Percentiles rank a stretch among this genome's conserved stretches.
phyloP scores from a whole-genome alignment of 2,797 vertebrate genomes.

The Sebastolobus altivelis region DNA sequence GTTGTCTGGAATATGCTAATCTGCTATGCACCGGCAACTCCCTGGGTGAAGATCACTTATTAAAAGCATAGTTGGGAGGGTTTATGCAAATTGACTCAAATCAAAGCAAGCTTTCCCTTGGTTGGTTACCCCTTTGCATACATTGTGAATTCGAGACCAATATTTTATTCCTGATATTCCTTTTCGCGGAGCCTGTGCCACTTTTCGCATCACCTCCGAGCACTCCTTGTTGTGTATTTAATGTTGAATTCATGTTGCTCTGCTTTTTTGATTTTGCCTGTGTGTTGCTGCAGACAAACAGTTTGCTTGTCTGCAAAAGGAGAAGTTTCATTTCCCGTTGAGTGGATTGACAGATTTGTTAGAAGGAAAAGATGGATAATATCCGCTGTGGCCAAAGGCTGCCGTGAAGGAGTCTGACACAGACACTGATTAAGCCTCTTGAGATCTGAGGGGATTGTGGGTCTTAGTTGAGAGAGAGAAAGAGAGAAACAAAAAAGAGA shows the following conservation, averaged over 20 bases:
- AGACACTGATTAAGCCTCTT: slow-evolving; percentile 87
- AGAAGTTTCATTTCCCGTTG: slow-evolving; percentile 83
- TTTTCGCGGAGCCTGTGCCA: slow-evolving; percentile 45
- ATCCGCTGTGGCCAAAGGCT: slow-evolving; percentile 83
- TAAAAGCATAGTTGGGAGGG: slow-evolving; percentile 86
- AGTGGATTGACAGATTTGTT: slow-evolving; percentile 85
- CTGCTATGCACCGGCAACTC: slow-evolving; percentile 81
- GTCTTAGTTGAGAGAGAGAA: slow-evolving; percentile 79
- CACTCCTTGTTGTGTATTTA: slow-evolving; percentile 46
- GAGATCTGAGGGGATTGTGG: slow-evolving; percentile 85
- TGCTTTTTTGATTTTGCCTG: slow-evolving; percentile 23
- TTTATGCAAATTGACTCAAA: slow-evolving; percentile 84
- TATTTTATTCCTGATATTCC: slow-evolving; percentile 70
- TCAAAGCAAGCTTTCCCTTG: slow-evolving; percentile 82
- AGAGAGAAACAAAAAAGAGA: slow-evolving; percentile 64
- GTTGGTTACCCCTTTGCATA: slow-evolving; percentile 78
- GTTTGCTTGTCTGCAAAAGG: slow-evolving; percentile 67
- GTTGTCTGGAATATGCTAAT: slow-evolving; percentile 85
- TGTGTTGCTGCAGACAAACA: slow-evolving; percentile 65
- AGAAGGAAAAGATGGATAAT: slow-evolving; percentile 84
- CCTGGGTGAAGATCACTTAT: slow-evolving; percentile 86
- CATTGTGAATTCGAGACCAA: slow-evolving; percentile 70
- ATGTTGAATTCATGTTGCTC: slow-evolving; percentile 63
- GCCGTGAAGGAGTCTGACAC: slow-evolving; percentile 84
- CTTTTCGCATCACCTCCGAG: slow-evolving; percentile 53